phyloP scores from a whole-genome alignment of 2,888 invertebrate genomes.

The Disparrhopalites patrizii region DNA sequence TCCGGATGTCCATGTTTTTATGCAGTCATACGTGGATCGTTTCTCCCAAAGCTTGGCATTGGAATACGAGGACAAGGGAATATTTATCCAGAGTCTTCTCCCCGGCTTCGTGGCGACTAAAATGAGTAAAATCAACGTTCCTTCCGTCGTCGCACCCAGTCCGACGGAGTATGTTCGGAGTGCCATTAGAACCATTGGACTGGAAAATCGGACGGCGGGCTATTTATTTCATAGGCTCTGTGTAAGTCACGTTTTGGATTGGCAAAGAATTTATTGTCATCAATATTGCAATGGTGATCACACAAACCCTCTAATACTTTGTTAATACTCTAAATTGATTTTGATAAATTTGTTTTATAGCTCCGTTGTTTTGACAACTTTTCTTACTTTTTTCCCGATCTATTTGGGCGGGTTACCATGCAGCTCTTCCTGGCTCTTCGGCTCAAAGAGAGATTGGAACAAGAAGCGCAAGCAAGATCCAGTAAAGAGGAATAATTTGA shows the following conservation, averaged over 20 bases:
- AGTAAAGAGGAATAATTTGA: no score
- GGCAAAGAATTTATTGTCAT: no score
- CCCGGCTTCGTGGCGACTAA: slow-evolving; percentile 90
- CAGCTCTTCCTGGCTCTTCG: neutral
- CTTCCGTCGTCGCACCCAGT: slow-evolving; percentile 70
- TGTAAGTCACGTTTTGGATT: no score
- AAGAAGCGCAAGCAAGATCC: no score
- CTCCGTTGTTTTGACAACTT: neutral
- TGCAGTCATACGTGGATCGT: slow-evolving; percentile 73
- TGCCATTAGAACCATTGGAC: slow-evolving; percentile 67
- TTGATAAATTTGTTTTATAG: neutral
- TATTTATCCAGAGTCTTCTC: slow-evolving; percentile 73
- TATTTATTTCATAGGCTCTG: slow-evolving; percentile 68
- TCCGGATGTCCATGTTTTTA: neutral
- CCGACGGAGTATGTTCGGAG: slow-evolving; percentile 68
- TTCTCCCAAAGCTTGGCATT: slow-evolving; percentile 70
- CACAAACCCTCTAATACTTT: no score
- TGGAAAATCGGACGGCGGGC: slow-evolving; percentile 66
- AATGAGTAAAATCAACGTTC: slow-evolving; percentile 72
- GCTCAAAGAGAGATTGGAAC: neutral
- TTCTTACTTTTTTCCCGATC: neutral
- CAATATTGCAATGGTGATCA: no score
- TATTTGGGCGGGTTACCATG: neutral
- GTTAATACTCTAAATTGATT: no score
- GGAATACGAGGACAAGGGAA: slow-evolving; percentile 69